Conservation (phyloP, 2,797 vertebrate species). For the Manis pentadactyla region DNA sequence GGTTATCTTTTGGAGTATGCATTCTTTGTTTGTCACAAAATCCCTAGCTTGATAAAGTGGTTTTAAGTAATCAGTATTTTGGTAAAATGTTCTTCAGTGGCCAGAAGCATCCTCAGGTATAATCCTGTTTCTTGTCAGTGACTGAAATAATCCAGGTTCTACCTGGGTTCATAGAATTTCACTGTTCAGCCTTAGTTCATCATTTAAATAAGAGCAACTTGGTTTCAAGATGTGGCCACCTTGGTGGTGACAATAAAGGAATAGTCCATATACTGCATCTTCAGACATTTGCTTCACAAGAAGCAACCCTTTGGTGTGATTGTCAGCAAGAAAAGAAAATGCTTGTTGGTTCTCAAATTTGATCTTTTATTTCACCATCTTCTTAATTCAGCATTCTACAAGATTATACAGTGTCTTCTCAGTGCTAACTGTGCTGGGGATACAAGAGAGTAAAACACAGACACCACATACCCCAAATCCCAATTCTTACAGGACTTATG, state of each 20-base stretch:
- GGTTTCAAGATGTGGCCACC: not conserved
- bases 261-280: not conserved
- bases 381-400: not conserved
- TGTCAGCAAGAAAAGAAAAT: not conserved
- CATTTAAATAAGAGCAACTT: not conserved
- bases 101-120: not conserved
- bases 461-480: not conserved
- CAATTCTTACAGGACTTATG: not conserved
- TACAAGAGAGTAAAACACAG: not conserved
- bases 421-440: not conserved
- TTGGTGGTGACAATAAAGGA: not conserved
- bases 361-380: not conserved
- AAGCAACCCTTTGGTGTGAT: not conserved
- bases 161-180: not conserved
- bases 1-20: not conserved
- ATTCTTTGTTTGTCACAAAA: not conserved
- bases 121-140: not conserved
- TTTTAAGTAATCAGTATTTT: slow-evolving; percentile 35
- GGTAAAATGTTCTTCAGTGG: not conserved
- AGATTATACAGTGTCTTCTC: not conserved
- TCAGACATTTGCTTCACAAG: not conserved
- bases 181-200: not conserved
- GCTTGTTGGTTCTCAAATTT: slow-evolving; percentile 4
- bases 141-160: not conserved
- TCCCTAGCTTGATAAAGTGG: not conserved